Evolutionary conservation across 2,113 vertebrate species (phyloP), one percentile per base, ranked within the genome.

Genomic region (Apteryx mantelli): DNA sequence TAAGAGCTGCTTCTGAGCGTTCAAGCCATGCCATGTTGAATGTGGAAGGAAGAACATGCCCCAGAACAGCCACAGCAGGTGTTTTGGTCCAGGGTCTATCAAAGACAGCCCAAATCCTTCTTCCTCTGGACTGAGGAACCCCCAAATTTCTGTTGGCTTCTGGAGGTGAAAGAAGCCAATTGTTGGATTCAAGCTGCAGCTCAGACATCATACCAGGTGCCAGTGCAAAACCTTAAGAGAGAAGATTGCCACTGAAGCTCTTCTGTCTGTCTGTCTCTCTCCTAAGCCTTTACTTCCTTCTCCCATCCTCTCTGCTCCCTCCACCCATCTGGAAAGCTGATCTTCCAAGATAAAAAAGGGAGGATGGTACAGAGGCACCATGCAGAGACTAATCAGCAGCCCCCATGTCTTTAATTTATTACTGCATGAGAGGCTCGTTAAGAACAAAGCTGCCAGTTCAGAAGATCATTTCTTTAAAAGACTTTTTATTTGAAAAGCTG

Each of bases 401-500:
- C 78, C 36, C 77, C 53, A 8, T 53, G 92, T 91, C 93, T 97
- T 96, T 95, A 96, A 97, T 97, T 97, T 78, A 95, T 95, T 93
- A 82, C 86, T 94, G 90, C 89, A 36, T 7, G 93, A 97, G 94
- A 97, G 77, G 91, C 93, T 97, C 86, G 3, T 89, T 93, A 44
- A 95, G 97, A 97, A 97, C 96, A 98, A 96, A 97, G 89, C 85
- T 92, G 94, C 64, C 91, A 97, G 97, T 97, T 96, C 55, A 9
- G 75, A 65, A 95, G 90, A 95, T 89, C 86, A 84, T 55, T 85
- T 82, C 85, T 73, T 87, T 85, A 91, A 96, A 95, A 95, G 96
- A 95, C 82, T 96, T 95, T 73, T 96, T 96, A 94, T 97, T 91
- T 96, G 97, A 98, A 96, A 97, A 97, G 90, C 97, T 97, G 97